Evolutionary conservation across 2,797 vertebrate species (phyloP).

Genomic region (Otus scops): DNA sequence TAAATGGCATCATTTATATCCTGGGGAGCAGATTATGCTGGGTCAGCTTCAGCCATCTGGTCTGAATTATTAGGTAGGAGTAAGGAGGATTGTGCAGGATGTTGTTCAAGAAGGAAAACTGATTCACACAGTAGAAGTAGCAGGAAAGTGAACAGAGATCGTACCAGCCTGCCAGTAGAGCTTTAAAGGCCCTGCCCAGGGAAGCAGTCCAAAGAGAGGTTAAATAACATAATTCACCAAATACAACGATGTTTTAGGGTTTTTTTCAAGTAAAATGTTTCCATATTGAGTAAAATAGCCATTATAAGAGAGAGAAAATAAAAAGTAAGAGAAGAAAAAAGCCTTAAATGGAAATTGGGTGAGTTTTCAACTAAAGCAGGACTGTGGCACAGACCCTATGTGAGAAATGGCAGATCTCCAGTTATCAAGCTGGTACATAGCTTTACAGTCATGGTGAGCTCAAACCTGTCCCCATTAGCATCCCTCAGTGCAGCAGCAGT

Average conservation of each 20-base stretch:
- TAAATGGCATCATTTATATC: constrained; percentile 63
- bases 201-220: neutral
- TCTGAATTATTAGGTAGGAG: constrained; percentile 58
- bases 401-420: neutral
- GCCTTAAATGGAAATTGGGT: neutral
- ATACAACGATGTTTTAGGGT: neutral
- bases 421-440: neutral
- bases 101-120: constrained; percentile 29
- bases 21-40: constrained; percentile 55
- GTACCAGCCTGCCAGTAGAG: constrained; percentile 18
- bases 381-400: neutral
- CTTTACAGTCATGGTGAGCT: neutral
- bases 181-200: neutral
- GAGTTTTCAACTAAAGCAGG: neutral
- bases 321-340: neutral
- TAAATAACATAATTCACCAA: constrained; percentile 9
- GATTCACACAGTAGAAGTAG: neutral
- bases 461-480: neutral
- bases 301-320: neutral
- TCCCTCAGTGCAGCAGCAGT: neutral
- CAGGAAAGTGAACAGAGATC: constrained; percentile 31
- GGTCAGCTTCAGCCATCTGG: constrained; percentile 59
- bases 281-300: neutral
- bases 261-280: neutral
- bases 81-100: constrained; percentile 18